Conservation (phyloP, 1,140 invertebrate genomes). For the Microvelia longipes region DNA sequence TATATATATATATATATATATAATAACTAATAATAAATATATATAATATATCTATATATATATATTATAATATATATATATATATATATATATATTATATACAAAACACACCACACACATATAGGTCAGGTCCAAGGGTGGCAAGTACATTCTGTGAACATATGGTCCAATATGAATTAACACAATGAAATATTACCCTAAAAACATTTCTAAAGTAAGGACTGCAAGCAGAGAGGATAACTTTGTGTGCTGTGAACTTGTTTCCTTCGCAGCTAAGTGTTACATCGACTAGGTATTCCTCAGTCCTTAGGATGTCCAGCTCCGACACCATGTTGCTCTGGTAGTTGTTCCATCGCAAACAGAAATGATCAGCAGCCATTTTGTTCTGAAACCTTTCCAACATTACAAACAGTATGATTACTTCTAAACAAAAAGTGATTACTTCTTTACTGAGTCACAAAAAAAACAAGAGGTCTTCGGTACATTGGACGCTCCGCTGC, state of each 20-base stretch:
- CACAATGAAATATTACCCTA: slow-evolving; percentile 54
- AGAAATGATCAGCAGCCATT: slow-evolving; percentile 52
- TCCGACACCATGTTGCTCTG: slow-evolving; percentile 71
- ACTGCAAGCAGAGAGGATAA: slow-evolving; percentile 62
- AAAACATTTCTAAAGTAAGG: slow-evolving; percentile 67
- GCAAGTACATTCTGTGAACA: too few species aligned
- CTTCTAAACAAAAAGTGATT: neutral
- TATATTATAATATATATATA: too few species aligned
- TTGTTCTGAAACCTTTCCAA: slow-evolving; percentile 7
- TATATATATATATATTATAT: too few species aligned
- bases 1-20: too few species aligned
- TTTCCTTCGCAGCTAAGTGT: slow-evolving; percentile 64
- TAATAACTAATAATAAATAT: too few species aligned
- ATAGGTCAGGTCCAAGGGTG: too few species aligned
- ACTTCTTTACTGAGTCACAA: too few species aligned
- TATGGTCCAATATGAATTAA: too few species aligned
- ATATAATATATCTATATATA: too few species aligned
- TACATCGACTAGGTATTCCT: slow-evolving; percentile 69
- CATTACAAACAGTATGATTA: neutral
- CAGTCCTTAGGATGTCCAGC: slow-evolving; percentile 58
- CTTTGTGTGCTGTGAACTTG: slow-evolving; percentile 60
- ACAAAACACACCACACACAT: too few species aligned
- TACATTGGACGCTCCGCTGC: too few species aligned
- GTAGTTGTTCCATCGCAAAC: slow-evolving; percentile 85
- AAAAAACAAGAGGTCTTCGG: too few species aligned